A percentile compares a stretch with the other conserved stretches of the same genome.
phyloP scores from a whole-genome alignment of 2,113 vertebrate species.

The Oncorhynchus keta region DNA sequence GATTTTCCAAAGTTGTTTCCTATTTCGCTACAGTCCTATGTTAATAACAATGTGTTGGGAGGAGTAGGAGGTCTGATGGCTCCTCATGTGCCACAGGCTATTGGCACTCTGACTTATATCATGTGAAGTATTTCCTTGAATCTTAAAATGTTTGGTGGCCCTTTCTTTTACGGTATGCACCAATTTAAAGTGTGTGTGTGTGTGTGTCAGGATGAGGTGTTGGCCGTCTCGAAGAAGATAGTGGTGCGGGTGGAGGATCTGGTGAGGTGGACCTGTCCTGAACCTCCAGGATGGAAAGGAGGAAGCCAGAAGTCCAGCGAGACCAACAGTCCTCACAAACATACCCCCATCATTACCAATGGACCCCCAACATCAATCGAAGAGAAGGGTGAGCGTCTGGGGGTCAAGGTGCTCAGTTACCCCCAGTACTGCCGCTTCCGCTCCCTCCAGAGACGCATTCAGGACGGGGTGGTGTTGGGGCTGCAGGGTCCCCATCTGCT shows the following conservation, averaged over 20 bases:
- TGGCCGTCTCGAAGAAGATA: conserved; percentile 77
- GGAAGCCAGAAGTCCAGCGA: neutral
- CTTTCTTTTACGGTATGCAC: no score
- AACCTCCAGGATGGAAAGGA: conserved; percentile 58
- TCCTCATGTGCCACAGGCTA: neutral
- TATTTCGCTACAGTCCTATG: neutral
- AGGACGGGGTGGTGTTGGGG: conserved; percentile 14
- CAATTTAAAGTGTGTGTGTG: neutral
- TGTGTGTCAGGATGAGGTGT: conserved; percentile 73
- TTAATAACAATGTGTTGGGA: no score
- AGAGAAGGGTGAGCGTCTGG: neutral
- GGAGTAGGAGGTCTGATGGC: neutral
- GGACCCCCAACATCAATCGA: neutral
- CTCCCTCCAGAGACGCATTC: conserved; percentile 73
- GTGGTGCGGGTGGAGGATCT: conserved; percentile 77
- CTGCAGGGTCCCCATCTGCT: conserved; percentile 70
- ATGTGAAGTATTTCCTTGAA: no score
- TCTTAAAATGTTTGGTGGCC: no score
- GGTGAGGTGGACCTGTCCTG: conserved; percentile 70
- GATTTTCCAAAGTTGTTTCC: neutral
- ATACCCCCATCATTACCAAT: conserved; percentile 18
- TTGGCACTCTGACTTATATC: neutral
- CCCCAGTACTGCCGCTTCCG: conserved; percentile 81
- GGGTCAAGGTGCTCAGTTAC: conserved; percentile 76
- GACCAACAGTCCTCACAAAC: conserved; percentile 29